Conservation (phyloP, 2,888 invertebrate genomes). For the Pyrgus malvae region DNA sequence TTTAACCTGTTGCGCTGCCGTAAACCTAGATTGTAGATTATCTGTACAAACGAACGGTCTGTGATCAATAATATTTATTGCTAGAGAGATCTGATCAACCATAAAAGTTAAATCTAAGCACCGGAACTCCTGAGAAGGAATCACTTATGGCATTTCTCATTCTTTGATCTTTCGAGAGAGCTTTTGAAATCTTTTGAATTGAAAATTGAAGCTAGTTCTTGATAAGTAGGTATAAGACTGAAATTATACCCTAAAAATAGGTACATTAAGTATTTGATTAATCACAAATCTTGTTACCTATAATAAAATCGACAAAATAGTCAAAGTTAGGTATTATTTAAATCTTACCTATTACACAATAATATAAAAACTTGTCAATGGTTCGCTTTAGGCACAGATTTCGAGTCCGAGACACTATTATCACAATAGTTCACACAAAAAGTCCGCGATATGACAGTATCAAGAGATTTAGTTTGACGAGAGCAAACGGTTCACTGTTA, state of each 20-base stretch:
- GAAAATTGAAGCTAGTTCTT: too few relatives aligned
- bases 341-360: constrained; percentile 13
- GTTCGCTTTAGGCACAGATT: constrained; percentile 1
- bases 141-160: too few relatives aligned
- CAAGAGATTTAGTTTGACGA: constrained; percentile 60
- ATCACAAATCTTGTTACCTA: too few relatives aligned
- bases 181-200: too few relatives aligned
- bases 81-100: constrained; percentile 5
- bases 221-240: too few relatives aligned
- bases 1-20: constrained; percentile 35
- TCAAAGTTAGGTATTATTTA: too few relatives aligned
- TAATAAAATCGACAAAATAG: too few relatives aligned
- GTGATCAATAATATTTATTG: constrained; percentile 26
- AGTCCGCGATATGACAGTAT: constrained; percentile 47
- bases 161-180: too few relatives aligned
- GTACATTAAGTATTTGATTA: too few relatives aligned
- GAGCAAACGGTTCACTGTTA: constrained; percentile 61
- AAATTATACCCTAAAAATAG: not conserved
- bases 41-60: constrained; percentile 28
- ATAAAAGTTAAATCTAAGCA: not conserved
- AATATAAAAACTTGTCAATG: constrained; percentile 5
- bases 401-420: constrained; percentile 31
- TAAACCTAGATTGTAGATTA: constrained; percentile 35
- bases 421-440: constrained; percentile 43
- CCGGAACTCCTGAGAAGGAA: not conserved